Conservation (phyloP, 2,113 vertebrate species). For the Ia io region DNA sequence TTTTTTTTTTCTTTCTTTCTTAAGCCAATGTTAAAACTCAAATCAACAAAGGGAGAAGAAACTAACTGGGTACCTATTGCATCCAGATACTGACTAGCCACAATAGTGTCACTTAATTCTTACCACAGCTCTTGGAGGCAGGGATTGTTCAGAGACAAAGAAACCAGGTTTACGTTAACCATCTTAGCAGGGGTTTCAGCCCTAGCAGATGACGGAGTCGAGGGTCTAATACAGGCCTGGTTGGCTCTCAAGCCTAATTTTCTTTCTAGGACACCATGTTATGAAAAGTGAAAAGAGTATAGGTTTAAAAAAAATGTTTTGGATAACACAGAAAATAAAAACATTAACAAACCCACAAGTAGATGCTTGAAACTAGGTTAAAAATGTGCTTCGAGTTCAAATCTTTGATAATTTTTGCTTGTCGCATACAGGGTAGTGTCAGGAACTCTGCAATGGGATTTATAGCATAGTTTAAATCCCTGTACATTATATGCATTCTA, state of each 20-base stretch:
- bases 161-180: background rate
- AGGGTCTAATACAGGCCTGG: background rate
- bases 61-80: background rate
- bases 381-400: background rate
- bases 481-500: background rate
- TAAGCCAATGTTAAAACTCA: constrained; percentile 27
- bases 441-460: background rate
- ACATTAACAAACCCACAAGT: background rate
- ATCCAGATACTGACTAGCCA: background rate
- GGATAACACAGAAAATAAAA: background rate
- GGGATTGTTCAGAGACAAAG: background rate
- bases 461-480: background rate
- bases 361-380: background rate
- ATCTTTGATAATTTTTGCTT: background rate
- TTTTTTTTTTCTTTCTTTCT: background rate
- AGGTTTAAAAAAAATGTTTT: background rate
- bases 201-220: background rate
- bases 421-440: background rate
- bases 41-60: background rate
- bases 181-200: background rate
- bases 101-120: background rate
- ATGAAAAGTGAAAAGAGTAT: background rate
- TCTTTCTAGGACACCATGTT: background rate
- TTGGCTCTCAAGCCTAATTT: background rate
- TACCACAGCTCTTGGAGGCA: background rate